Conservation (phyloP, 1,140 invertebrate species). For the Caenorhabditis inopinata region DNA sequence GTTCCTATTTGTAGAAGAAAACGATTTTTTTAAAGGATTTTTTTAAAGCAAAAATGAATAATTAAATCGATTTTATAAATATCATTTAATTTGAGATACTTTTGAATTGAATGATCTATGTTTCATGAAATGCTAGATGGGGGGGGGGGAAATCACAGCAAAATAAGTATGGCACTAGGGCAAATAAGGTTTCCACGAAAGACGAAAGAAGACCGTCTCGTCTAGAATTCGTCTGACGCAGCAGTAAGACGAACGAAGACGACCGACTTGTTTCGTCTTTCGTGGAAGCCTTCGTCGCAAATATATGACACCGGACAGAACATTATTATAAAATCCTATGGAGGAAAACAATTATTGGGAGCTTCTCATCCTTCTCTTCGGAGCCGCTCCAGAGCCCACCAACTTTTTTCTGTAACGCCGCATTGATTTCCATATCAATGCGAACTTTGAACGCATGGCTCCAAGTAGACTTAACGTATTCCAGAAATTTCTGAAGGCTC, state of each 20-base stretch:
- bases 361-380: constrained; percentile 13
- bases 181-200: not conserved
- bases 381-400: not conserved
- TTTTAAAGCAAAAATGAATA: too few species aligned
- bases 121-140: too few species aligned
- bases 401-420: not conserved
- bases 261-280: too few species aligned
- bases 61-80: too few species aligned
- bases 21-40: too few species aligned
- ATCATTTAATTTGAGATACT: too few species aligned
- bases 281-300: too few species aligned
- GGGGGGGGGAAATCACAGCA: not conserved
- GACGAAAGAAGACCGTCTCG: not conserved
- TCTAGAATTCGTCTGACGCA: too few species aligned
- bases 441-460: not conserved
- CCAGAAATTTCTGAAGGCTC: constrained; percentile 26
- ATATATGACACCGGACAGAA: too few species aligned
- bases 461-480: not conserved
- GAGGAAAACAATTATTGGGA: not conserved
- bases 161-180: not conserved
- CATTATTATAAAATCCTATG: not conserved
- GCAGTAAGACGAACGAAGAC: too few species aligned
- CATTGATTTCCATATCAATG: not conserved
- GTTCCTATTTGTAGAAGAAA: not conserved
- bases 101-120: too few species aligned